Evolutionary conservation across 2,888 invertebrate genomes (phyloP).

Genomic region (Drosophila borealis): DNA sequence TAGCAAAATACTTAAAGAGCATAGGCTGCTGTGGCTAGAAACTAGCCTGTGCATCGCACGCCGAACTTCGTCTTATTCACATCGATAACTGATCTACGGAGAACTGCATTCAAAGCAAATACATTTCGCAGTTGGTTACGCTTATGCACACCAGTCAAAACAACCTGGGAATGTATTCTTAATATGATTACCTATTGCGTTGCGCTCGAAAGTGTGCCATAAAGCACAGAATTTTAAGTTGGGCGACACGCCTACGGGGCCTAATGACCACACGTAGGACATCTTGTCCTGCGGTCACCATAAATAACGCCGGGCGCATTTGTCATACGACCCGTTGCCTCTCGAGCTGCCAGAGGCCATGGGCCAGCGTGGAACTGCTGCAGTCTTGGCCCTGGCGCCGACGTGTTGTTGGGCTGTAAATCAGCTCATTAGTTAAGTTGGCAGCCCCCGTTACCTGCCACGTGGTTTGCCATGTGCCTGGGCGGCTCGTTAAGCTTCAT

Average conservation of each 20-base stretch:
- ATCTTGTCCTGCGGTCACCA: constrained; percentile 81
- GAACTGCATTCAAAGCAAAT: too few species aligned
- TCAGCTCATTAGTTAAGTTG: constrained; percentile 82
- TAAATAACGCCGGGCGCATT: constrained; percentile 80
- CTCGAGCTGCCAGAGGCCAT: constrained; percentile 9
- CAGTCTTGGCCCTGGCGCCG: constrained; percentile 23
- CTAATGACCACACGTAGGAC: constrained; percentile 79
- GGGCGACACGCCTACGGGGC: constrained; percentile 29
- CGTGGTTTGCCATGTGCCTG: constrained; percentile 26
- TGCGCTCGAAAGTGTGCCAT: constrained; percentile 23
- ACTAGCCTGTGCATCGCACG: too few species aligned
- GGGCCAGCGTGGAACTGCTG: constrained; percentile 44
- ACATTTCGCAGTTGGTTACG: too few species aligned
- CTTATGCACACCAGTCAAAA: too few species aligned
- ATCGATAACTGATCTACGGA: too few species aligned
- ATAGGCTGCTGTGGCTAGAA: too few species aligned
- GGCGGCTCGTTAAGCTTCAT: constrained; percentile 79
- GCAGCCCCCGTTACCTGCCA: constrained; percentile 41
- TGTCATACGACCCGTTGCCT: constrained; percentile 71
- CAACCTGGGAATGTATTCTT: too few species aligned
- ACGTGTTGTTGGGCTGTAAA: constrained; percentile 77
- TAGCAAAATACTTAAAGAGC: too few species aligned
- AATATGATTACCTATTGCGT: constrained; percentile 7
- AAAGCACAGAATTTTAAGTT: constrained; percentile 39
- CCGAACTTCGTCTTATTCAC: too few species aligned